Evolutionary conservation across 2,888 invertebrate genomes (phyloP).

Genomic region (Caenorhabditis zanzibari): DNA sequence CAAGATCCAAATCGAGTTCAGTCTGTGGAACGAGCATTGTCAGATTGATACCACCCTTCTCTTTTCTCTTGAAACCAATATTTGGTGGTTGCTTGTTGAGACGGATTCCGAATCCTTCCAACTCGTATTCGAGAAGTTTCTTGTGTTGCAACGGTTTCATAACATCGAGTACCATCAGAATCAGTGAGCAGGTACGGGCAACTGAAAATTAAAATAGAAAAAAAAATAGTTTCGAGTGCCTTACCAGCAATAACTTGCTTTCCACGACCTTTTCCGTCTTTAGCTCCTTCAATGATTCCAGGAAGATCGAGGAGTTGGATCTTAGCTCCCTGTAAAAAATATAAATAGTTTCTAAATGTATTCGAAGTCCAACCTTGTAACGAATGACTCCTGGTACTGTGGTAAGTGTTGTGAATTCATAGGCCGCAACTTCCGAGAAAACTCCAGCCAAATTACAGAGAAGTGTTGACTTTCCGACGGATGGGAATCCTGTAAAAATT

Average conservation of each 20-base stretch:
- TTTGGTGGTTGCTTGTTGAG: slow-evolving; percentile 97
- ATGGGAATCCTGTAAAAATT: slow-evolving; percentile 91
- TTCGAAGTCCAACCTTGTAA: slow-evolving; percentile 81
- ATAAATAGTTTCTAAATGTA: not conserved
- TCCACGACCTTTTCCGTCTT: slow-evolving; percentile 91
- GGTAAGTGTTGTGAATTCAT: slow-evolving; percentile 99
- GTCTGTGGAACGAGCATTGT: slow-evolving; percentile 92
- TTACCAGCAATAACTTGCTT: slow-evolving; percentile 88
- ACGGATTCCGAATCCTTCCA: slow-evolving; percentile 98
- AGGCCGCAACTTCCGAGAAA: slow-evolving; percentile 99
- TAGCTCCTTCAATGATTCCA: slow-evolving; percentile 99
- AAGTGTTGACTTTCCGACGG: slow-evolving; percentile 98
- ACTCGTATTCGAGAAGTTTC: slow-evolving; percentile 92
- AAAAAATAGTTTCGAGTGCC: too few relatives aligned
- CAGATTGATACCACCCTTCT: slow-evolving; percentile 98
- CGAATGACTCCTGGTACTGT: slow-evolving; percentile 95
- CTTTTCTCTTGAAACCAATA: slow-evolving; percentile 96
- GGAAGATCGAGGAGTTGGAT: slow-evolving; percentile 97
- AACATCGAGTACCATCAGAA: slow-evolving; percentile 96
- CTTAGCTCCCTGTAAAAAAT: slow-evolving; percentile 92
- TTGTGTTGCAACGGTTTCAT: slow-evolving; percentile 98
- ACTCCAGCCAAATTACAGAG: slow-evolving; percentile 98
- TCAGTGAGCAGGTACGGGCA: slow-evolving; percentile 96
- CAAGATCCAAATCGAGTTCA: slow-evolving; percentile 95
- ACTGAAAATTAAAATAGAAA: too few relatives aligned